A percentile compares a stretch with the other conserved stretches of the same genome.
These are phyloP conservation scores for Euzetes globulus DNA, from an alignment of 2,888 invertebrate species.

Conservation along the genomic window DNA sequence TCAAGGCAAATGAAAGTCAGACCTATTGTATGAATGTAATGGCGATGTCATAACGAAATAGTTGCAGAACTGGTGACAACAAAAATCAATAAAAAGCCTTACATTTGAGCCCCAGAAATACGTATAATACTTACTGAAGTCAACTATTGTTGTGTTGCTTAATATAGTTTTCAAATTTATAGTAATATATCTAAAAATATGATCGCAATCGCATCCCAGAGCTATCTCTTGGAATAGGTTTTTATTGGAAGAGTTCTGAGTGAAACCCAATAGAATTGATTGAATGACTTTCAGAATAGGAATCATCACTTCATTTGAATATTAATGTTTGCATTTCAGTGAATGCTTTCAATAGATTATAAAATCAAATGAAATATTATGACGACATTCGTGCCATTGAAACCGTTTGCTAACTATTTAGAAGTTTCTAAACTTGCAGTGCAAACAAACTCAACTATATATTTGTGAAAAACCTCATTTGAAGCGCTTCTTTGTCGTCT, in stretches of 20 bases:
- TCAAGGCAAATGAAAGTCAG: neutral
- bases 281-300: neutral
- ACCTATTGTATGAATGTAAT: neutral
- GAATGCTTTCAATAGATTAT: neutral
- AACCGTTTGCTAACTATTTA: neutral
- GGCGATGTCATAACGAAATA: neutral
- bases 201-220: neutral
- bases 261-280: neutral
- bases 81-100: constrained; percentile 8
- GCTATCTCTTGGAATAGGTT: neutral
- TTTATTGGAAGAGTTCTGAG: neutral
- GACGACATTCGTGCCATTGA: constrained; percentile 5
- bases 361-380: neutral
- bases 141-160: neutral
- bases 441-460: too few species aligned
- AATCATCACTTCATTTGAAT: neutral
- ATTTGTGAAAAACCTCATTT: too few species aligned
- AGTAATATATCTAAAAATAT: constrained; percentile 7
- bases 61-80: neutral
- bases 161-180: neutral
- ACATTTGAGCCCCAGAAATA: neutral
- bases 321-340: constrained; percentile 6
- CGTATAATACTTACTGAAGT: neutral
- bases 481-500: too few species aligned
- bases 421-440: neutral